A percentile compares a stretch with the other conserved stretches of the same genome.
Evolutionary conservation across 2,113 vertebrate species (phyloP).

Genomic region (Numenius arquata): DNA sequence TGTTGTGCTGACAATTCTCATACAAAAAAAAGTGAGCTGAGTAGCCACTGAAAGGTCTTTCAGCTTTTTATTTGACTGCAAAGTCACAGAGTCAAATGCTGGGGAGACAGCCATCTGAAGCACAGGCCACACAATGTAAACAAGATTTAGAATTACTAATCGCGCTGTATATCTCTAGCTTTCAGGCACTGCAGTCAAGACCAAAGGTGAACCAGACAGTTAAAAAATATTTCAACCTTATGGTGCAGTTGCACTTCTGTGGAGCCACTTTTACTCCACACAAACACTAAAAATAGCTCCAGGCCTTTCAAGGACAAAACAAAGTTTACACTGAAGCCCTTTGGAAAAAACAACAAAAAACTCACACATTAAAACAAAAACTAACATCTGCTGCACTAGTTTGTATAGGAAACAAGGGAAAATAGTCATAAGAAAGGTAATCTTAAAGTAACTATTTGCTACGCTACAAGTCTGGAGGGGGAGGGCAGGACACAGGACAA

Average conservation of each 20-base stretch:
- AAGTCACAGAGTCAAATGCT: not conserved
- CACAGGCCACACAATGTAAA: not conserved
- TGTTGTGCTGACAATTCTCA: not conserved
- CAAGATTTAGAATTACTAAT: not conserved
- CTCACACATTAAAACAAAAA: not conserved
- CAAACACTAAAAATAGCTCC: not conserved
- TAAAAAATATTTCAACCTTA: not conserved
- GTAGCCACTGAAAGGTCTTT: not conserved
- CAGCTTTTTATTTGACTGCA: not conserved
- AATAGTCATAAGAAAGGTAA: not conserved
- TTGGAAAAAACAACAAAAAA: not conserved
- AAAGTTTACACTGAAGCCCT: not conserved
- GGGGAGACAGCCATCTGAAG: not conserved
- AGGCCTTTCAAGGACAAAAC: not conserved
- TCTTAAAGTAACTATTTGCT: not conserved
- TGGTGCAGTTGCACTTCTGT: not conserved
- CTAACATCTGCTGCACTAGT: not conserved
- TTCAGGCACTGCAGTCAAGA: not conserved
- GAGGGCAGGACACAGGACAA: accelerated
- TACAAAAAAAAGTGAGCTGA: not conserved
- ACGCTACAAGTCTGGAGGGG: no score
- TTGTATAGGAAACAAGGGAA: not conserved
- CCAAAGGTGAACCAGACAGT: not conserved
- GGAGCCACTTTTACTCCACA: not conserved
- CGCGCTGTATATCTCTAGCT: not conserved